These are phyloP conservation scores for Sebastes schlegelii DNA, from an alignment of 2,113 vertebrate species.

Conservation along the genomic window DNA sequence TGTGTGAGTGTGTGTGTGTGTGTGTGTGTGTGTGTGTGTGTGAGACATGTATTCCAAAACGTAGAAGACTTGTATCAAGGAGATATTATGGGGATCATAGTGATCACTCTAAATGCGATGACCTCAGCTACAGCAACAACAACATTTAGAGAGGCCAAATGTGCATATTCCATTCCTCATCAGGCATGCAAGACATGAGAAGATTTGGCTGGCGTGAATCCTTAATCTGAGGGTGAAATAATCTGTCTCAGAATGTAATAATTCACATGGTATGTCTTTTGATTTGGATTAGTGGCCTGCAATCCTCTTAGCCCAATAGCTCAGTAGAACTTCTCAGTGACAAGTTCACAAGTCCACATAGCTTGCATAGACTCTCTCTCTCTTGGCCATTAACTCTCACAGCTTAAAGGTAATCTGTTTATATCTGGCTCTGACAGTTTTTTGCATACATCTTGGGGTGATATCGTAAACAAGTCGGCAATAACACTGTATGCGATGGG, in stretches of 20 bases:
- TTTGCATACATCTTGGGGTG: slow-evolving; percentile 54
- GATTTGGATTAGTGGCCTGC: slow-evolving; percentile 85
- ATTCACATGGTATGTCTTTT: slow-evolving; percentile 90
- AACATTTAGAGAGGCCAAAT: slow-evolving; percentile 36
- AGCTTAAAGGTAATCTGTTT: slow-evolving; percentile 73
- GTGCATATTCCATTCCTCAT: slow-evolving; percentile 59
- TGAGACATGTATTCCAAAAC: neutral
- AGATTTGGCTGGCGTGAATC: slow-evolving; percentile 70
- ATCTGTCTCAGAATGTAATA: slow-evolving; percentile 89
- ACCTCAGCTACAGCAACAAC: slow-evolving; percentile 27
- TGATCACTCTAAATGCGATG: slow-evolving; percentile 15
- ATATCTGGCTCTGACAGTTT: slow-evolving; percentile 68
- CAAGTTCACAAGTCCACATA: slow-evolving; percentile 78
- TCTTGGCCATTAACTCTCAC: slow-evolving; percentile 66
- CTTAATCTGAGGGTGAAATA: slow-evolving; percentile 83
- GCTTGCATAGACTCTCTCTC: slow-evolving; percentile 50
- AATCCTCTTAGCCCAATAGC: slow-evolving; percentile 87
- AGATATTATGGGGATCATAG: slow-evolving; percentile 30
- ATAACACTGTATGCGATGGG: neutral
- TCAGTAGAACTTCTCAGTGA: slow-evolving; percentile 84
- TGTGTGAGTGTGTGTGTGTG: neutral
- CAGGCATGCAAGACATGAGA: slow-evolving; percentile 68
- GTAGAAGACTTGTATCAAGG: neutral
- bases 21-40: neutral
- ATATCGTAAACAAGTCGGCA: slow-evolving; percentile 63